Base-by-base conservation (phyloP, 2,797 vertebrate genomes). In the Hemitrygon akajei region DNA sequence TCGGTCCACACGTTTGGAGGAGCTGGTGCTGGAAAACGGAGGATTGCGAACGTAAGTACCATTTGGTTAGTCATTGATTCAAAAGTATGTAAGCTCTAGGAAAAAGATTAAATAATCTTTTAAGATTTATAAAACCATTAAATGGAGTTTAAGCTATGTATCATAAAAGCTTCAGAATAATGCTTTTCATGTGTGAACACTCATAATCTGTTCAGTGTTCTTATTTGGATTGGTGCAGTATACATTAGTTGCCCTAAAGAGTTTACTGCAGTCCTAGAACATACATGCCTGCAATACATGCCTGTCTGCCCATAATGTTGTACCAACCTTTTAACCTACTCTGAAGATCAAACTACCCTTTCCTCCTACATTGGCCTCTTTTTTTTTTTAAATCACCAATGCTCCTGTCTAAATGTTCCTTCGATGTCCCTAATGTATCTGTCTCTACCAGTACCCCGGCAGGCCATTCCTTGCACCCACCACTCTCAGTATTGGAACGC, bases 11-110 rank as follows among this genome's bases (percentile, higher is more conserved):
- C 97, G 98, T 75, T 95, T 99, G 94, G 98, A 99, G 95, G 98
- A 99, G 93, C 94, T 99, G 95, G 97, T 99, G 93, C 95, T 99
- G 95, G 98, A 99, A 96, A 99, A 98, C 66, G 98, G 98, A 25
- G 98, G 98, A 94, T 98, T 99, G 94, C 97, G 98, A 97, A 98
- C 96, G 98, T 99, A 96, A 98, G 98, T 96, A 93, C 94, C 82
- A 0, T 94, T 93, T 25, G 30, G 12, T n/a, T 34, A 69, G 47
- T 25, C 16, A 89, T 37, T 22, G 11, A 56, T 30, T 93, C 47
- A 27, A 27, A 30, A 73, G 69, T 47, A 14, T 71, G 18, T 20
- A 40, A 4, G 0, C 40, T 27, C 89, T 34, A 14, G 66, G 73
- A 73, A 71, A 12, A 14, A 22, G 30, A 75, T 92, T n/a, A 30